Base-by-base conservation (phyloP, 2,797 vertebrate species). In the Emys orbicularis region DNA sequence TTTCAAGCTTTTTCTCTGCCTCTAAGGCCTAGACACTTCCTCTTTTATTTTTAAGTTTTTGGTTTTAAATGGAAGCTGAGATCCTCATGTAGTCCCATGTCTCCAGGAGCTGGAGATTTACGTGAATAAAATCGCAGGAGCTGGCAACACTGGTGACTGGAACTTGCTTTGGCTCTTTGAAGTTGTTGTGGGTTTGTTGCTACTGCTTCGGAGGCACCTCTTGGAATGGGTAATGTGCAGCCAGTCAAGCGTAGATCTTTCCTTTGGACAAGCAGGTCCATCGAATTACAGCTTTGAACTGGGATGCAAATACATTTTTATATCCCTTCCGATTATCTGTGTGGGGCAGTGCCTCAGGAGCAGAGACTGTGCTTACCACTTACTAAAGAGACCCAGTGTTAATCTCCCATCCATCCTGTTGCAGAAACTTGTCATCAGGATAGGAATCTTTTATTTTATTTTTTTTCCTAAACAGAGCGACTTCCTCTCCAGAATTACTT, bases 341-440 rank as follows among this genome's bases (percentile, higher is more conserved):
- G 1, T 82, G 93, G 10, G n/a, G 10, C 9, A 12, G n/a, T 41
- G n/a, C 65, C 18, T 23, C 18, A 41, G 19, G 37, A 72, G n/a
- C 9, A 5, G 65, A 72, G 21, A 92, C 94, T 37, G 29, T 83
- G 87, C 41, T 91, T 27, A 5, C 56, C 0, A 47, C n/a, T 76
- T 47, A 12, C 12, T 77, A 77, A 76, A 47, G 44, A 44, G 11
- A 0, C 0, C 12, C 76, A 23, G 76, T 90, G 21, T 94, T 97
- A 95, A 97, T 96, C 85, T 77, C 34, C 37, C 12, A 15, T 8
- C 50, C 61, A 27, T 72, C 93, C 13, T 49, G 13, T 47, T 47
- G 44, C 74, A 77, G 72, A 76, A 29, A 16, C 27, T 47, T 76
- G 44, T 29, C 27, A 29, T 49, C 8, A 8, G 27, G 27, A 49